Conservation (phyloP, 2,113 vertebrate species). For the Arvicanthis niloticus region DNA sequence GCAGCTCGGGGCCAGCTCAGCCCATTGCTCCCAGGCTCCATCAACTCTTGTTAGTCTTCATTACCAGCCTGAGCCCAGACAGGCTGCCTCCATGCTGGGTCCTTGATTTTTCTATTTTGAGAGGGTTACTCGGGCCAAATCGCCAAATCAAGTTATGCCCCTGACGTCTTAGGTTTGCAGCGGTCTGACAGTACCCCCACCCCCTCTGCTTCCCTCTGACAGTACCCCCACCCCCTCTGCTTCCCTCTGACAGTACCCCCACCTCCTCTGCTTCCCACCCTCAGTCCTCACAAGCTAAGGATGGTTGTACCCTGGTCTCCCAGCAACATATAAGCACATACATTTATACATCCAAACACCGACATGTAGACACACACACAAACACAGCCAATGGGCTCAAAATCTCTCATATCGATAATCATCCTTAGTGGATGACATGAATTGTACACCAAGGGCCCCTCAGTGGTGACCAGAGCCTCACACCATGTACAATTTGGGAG, state of each 20-base stretch:
- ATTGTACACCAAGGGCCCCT: background rate
- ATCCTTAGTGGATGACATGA: background rate
- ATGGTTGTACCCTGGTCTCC: background rate
- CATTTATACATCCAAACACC: background rate
- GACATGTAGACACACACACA: background rate
- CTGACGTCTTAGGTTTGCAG: constrained; percentile 57
- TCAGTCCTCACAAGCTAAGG: background rate
- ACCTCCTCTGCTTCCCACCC: background rate
- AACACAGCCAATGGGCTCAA: background rate
- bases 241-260: background rate
- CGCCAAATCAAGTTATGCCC: constrained; percentile 79
- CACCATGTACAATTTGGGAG: background rate
- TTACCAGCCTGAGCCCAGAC: constrained; percentile 79
- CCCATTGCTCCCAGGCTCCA: constrained; percentile 70
- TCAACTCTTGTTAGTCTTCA: constrained; percentile 80
- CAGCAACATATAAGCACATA: background rate
- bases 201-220: background rate
- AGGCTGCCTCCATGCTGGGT: constrained; percentile 80
- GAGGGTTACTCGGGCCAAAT: constrained; percentile 73
- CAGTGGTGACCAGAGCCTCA: background rate
- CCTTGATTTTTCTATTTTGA: constrained; percentile 81
- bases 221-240: background rate
- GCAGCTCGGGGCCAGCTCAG: constrained; percentile 75
- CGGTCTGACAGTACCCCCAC: background rate
- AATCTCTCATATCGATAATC: background rate